Conservation (phyloP, 2,113 vertebrate genomes). For the Campylorhamphus procurvoides region DNA sequence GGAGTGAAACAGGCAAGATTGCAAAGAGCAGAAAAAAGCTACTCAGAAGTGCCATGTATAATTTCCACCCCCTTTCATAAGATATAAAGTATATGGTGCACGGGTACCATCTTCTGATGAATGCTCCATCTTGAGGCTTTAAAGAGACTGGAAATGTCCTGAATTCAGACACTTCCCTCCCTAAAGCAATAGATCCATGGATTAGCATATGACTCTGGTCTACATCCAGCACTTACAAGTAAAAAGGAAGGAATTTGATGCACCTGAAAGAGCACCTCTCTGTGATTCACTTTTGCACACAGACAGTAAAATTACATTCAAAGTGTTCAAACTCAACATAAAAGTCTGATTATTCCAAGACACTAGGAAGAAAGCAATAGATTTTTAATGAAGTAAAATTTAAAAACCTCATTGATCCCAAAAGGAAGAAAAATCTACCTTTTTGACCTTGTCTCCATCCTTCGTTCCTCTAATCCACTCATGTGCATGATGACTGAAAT, state of each 20-base stretch:
- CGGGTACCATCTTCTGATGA: conserved; percentile 14
- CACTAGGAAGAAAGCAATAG: not conserved
- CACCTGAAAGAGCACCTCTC: conserved; percentile 24
- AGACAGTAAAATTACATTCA: conserved; percentile 38
- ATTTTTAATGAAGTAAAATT: conserved; percentile 36
- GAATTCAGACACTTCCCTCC: not conserved
- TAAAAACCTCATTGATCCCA: conserved; percentile 18
- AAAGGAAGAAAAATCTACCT: conserved; percentile 29
- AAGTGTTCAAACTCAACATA: conserved; percentile 29
- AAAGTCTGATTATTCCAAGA: conserved; percentile 39
- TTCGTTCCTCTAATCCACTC: not conserved
- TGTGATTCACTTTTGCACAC: not conserved
- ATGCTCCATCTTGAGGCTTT: not conserved
- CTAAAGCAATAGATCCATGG: not conserved
- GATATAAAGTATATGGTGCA: not conserved
- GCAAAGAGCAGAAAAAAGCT: not conserved
- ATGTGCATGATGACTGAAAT: not conserved
- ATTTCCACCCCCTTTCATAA: not conserved
- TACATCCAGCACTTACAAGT: not conserved
- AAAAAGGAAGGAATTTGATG: conserved; percentile 15
- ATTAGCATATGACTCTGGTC: not conserved
- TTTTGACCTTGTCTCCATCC: conserved; percentile 38
- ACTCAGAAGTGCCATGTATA: not conserved
- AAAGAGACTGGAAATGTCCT: conserved; percentile 11
- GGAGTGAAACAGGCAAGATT: not conserved